A percentile compares a stretch with the other conserved stretches of the same genome.
These are phyloP conservation scores for Bombus confusus DNA, from an alignment of 1,140 invertebrate species.

Conservation along the genomic window DNA sequence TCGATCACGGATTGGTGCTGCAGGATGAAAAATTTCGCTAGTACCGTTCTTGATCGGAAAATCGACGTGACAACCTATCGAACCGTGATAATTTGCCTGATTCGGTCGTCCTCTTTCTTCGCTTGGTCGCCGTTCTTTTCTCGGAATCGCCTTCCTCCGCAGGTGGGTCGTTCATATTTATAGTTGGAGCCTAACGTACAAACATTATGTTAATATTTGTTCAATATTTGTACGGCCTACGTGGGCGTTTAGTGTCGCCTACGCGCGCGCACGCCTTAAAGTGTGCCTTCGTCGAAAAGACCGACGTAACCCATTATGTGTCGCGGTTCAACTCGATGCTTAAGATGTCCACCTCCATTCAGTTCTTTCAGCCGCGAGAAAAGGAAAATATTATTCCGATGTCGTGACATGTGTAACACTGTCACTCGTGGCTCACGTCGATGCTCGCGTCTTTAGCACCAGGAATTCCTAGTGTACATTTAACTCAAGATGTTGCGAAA, in stretches of 20 bases:
- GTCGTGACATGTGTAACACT: slow-evolving; percentile 39
- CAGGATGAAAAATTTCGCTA: not conserved
- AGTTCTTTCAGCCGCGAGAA: slow-evolving; percentile 9
- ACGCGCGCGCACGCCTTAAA: slow-evolving; percentile 38
- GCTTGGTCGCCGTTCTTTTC: not conserved
- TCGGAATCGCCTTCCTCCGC: not conserved
- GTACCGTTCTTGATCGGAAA: not conserved
- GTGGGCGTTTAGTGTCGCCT: slow-evolving; percentile 53
- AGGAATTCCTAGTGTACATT: not conserved
- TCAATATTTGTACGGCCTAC: slow-evolving; percentile 56
- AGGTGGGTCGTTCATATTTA: slow-evolving; percentile 28
- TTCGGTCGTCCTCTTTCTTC: not conserved
- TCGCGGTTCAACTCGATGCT: not conserved
- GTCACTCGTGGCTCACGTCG: not conserved
- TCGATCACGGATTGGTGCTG: not conserved
- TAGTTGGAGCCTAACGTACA: slow-evolving; percentile 41
- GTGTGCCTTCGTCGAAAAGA: slow-evolving; percentile 40
- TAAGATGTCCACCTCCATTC: slow-evolving; percentile 36
- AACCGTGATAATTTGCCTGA: not conserved
- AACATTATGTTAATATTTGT: slow-evolving; percentile 63
- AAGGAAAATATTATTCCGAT: slow-evolving; percentile 37
- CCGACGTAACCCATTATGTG: slow-evolving; percentile 35
- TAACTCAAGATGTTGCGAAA: not conserved
- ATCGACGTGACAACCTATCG: not conserved
- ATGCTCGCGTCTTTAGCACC: not conserved